Base-by-base conservation (phyloP, 2,113 vertebrate species). In the Suncus etruscus region DNA sequence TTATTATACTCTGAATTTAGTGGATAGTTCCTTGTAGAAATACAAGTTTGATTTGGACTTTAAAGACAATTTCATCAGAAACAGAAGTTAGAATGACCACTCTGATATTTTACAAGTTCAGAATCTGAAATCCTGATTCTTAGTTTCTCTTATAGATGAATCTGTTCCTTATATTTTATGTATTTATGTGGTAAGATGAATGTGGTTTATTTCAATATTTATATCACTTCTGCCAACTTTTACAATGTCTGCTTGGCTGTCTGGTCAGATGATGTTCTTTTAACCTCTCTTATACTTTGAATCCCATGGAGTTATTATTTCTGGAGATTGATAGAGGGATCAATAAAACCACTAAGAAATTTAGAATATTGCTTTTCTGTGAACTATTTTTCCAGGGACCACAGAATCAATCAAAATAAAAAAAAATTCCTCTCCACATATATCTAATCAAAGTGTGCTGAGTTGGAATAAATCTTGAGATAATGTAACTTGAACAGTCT, bases 291-390 rank as follows among this genome's bases (percentile, higher is more conserved):
- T 93, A 22, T 75, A 74, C n/a, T 86, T 91, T 65, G 79, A 93
- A 65, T 91, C 31, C 48, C 47, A 85, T 16, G 32, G 29, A 85
- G 80, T 45, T 91, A 29, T 82, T 89, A 68, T 90, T 90, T 89
- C 90, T 86, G 45, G 75, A 25, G 48, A 27, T 72, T 68, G 47
- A 39, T 91, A 32, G 32, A 83, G 4, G 12, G 51, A 92, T 95
- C 92, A 90, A 91, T 94, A 83, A 91, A 92, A 92, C 63, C 73
- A 74, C 11, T 22, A 47, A 86, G 70, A 83, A 92, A 90, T 94
- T 83, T 87, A 92, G 47, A 95, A 87, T 95, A 90, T 87, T 93
- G 48, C 79, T 94, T 91, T 95, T 85, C 75, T 86, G 39, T 54
- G 51, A 65, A 50, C 75, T 4, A 24, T 89, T 79, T 10, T 85